These are phyloP conservation scores for Rhyacophila brunnea DNA, from an alignment of 1,140 invertebrate species.

Conservation along the genomic window DNA sequence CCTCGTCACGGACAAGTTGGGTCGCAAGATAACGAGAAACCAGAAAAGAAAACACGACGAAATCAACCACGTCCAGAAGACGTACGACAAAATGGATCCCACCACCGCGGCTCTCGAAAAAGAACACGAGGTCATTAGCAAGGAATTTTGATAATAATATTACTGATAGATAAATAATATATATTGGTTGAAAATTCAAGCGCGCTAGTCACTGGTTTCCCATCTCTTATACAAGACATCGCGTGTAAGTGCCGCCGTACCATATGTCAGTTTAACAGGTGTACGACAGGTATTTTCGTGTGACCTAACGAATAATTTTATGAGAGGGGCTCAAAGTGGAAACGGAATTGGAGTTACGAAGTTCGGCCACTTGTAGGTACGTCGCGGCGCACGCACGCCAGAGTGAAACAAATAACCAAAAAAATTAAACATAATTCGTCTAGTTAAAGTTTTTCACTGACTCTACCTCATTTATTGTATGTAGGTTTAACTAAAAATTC, in stretches of 20 bases:
- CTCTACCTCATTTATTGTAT: too few species aligned
- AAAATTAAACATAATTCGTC: too few species aligned
- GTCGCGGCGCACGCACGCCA: too few species aligned
- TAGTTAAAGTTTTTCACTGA: too few species aligned
- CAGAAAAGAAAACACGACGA: slow-evolving; percentile 98
- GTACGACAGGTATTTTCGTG: slow-evolving; percentile 9
- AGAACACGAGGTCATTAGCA: slow-evolving; percentile 97
- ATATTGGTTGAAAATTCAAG: too few species aligned
- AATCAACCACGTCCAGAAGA: slow-evolving; percentile 97
- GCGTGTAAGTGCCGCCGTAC: slow-evolving; percentile 7
- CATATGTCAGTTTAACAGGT: slow-evolving; percentile 22
- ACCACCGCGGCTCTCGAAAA: slow-evolving; percentile 96
- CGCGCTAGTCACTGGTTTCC: too few species aligned
- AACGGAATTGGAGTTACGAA: neutral
- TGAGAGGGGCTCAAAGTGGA: neutral
- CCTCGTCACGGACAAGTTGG: slow-evolving; percentile 70
- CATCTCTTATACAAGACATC: neutral
- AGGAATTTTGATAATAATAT: too few species aligned
- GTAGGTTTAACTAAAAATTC: too few species aligned
- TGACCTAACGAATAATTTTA: slow-evolving; percentile 13
- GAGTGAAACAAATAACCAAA: too few species aligned
- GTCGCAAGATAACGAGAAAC: slow-evolving; percentile 94
- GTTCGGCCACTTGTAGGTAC: too few species aligned
- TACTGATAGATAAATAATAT: too few species aligned
- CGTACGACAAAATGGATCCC: slow-evolving; percentile 95